Base-by-base conservation (phyloP, 2,888 invertebrate genomes). In the Resseliella maxima region DNA sequence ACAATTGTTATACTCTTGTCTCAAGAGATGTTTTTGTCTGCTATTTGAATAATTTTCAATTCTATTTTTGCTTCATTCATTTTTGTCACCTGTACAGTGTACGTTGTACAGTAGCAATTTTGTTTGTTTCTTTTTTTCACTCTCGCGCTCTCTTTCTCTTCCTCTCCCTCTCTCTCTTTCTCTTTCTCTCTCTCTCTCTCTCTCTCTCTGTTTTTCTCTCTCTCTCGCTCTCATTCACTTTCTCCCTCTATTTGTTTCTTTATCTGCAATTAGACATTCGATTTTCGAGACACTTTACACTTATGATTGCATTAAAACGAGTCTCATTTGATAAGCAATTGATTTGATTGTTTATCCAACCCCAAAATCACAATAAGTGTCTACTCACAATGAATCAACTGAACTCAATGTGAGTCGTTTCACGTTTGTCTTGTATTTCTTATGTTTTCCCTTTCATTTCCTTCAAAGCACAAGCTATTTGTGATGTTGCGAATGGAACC, bases 251-350 rank as follows among this genome's bases (percentile, higher is more conserved):
- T n/a, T 15, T 8, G 6, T 27, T 59, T 24, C 27, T n/a, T 27
- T 5, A 72, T 72, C 72, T 15, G 15, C 72, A 72, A 72, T 72
- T 72, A 72, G 72, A 31, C 72, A 35, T 72, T 72, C 72, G 31
- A 72, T 35, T 72, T 72, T 31, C 31, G 10, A 72, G 72, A 72
- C 72, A 72, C 72, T 72, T 72, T 72, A 72, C 72, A 72, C 72
- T 72, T 72, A 72, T 72, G 72, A 72, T 72, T 72, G 72, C 72
- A 72, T 72, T 72, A 72, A 72, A 72, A 27, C 15, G 72, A 72
- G 31, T 72, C 72, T 35, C 72, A 72, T 72, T 72, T 72, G 72
- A 72, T 72, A 31, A 72, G 72, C 72, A 72, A 72, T 72, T 31
- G 72, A 72, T 72, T 2, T 72, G 72, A 72, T 72, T 72, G 72